Conservation (phyloP, 2,888 invertebrate genomes). For the Tuberolachnus salignus region DNA sequence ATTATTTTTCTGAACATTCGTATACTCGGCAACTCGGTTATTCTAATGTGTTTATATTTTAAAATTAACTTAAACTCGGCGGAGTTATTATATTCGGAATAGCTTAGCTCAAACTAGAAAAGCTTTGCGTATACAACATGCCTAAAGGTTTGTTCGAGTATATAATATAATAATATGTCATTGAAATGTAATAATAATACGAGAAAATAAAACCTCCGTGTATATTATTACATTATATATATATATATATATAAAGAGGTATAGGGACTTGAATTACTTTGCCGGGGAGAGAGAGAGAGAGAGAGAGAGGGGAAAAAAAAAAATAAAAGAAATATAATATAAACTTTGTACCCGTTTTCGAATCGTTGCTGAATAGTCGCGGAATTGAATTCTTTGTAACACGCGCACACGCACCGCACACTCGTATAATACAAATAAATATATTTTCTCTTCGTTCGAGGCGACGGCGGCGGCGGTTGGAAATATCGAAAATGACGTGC, state of each 20-base stretch:
- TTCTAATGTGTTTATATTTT: no score
- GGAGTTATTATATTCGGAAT: no score
- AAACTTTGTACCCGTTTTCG: constrained; percentile 38
- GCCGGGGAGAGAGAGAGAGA: neutral
- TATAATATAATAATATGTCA: constrained; percentile 17
- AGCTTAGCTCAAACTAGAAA: no score
- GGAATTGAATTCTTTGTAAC: constrained; percentile 54
- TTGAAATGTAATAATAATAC: constrained; percentile 38
- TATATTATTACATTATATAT: no score
- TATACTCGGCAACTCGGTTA: no score
- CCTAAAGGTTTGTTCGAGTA: constrained; percentile 10
- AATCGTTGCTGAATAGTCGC: constrained; percentile 33
- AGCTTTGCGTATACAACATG: no score
- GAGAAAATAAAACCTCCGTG: neutral
- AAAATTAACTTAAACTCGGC: no score
- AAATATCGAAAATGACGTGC: constrained; percentile 44
- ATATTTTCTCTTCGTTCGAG: constrained; percentile 19
- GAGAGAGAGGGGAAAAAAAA: neutral
- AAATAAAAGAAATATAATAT: neutral
- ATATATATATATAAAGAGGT: no score
- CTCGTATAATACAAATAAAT: neutral
- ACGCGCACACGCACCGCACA: neutral
- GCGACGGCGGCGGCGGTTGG: neutral
- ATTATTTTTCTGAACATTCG: no score
- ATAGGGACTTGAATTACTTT: constrained; percentile 42